Conservation (phyloP, 1,140 invertebrate species). For the Leptoteleia sp. region DNA sequence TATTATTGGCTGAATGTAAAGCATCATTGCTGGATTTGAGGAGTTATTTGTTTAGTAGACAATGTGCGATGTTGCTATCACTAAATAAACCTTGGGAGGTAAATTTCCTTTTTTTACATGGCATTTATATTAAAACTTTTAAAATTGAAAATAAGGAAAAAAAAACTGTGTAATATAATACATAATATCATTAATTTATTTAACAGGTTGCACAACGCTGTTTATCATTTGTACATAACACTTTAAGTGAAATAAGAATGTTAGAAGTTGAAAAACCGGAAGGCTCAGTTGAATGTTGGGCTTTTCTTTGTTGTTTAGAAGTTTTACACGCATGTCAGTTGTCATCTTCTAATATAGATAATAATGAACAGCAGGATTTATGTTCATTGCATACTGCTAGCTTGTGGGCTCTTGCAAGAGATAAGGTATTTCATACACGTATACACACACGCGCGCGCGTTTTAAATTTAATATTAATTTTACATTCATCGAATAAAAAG, state of each 20-base stretch:
- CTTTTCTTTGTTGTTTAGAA: slow-evolving; percentile 94
- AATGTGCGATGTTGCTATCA: slow-evolving; percentile 92
- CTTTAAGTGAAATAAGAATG: slow-evolving; percentile 89
- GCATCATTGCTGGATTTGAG: slow-evolving; percentile 93
- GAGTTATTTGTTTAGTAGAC: slow-evolving; percentile 96
- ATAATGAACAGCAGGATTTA: slow-evolving; percentile 83
- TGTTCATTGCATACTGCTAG: slow-evolving; percentile 94
- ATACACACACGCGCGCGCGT: too few relatives aligned
- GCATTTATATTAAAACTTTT: too few relatives aligned
- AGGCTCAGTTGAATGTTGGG: slow-evolving; percentile 95
- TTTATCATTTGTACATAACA: slow-evolving; percentile 92
- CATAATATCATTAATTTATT: too few relatives aligned
- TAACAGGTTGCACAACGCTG: slow-evolving; percentile 90
- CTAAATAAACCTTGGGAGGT: slow-evolving; percentile 91
- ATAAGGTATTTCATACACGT: slow-evolving; percentile 84
- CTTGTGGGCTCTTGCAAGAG: slow-evolving; percentile 94
- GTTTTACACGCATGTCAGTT: slow-evolving; percentile 90
- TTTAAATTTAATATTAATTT: not conserved
- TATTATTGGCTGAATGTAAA: slow-evolving; percentile 86
- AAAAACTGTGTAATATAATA: too few relatives aligned
- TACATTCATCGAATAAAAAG: too few relatives aligned
- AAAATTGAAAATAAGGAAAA: too few relatives aligned
- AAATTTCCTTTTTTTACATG: too few relatives aligned
- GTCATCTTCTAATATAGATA: slow-evolving; percentile 84
- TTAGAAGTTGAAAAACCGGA: slow-evolving; percentile 88